These are phyloP conservation scores for Achlya flavicornis DNA, from an alignment of 2,888 invertebrate genomes.

Conservation along the genomic window DNA sequence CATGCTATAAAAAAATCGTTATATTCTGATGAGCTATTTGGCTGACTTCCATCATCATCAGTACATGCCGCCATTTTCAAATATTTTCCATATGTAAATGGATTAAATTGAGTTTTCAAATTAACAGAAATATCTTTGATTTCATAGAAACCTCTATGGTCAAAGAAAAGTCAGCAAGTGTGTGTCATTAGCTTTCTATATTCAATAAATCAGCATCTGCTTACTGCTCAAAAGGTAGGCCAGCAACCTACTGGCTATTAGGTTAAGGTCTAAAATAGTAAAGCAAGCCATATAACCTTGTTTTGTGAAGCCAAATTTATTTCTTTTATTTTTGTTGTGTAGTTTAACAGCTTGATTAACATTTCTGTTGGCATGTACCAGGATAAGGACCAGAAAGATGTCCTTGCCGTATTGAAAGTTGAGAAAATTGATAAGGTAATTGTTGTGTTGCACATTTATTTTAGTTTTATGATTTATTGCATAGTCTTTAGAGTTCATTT, in stretches of 20 bases:
- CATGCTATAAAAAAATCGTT: too few relatives aligned
- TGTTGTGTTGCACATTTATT: constrained; percentile 26
- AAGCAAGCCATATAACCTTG: neutral
- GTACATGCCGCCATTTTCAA: too few relatives aligned
- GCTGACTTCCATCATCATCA: too few relatives aligned
- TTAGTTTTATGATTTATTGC: constrained; percentile 19
- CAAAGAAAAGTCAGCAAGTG: too few relatives aligned
- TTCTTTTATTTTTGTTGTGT: constrained; percentile 3
- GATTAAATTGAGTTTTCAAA: too few relatives aligned
- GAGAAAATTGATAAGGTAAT: constrained; percentile 81
- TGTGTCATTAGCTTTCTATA: too few relatives aligned
- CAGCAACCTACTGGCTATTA: neutral
- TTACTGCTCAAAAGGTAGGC: too few relatives aligned
- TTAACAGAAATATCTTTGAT: too few relatives aligned
- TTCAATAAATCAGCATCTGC: too few relatives aligned
- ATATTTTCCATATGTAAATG: too few relatives aligned
- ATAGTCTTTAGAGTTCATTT: constrained; percentile 19
- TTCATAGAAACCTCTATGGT: too few relatives aligned
- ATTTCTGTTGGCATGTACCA: constrained; percentile 67
- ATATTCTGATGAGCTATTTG: too few relatives aligned
- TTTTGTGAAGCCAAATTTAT: neutral
- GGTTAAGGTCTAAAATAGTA: neutral
- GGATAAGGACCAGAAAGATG: constrained; percentile 79
- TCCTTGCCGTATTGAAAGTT: constrained; percentile 83
- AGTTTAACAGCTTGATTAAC: constrained; percentile 59